Evolutionary conservation across 2,797 vertebrate genomes (phyloP).

Genomic region (Silurus aristotelis): DNA sequence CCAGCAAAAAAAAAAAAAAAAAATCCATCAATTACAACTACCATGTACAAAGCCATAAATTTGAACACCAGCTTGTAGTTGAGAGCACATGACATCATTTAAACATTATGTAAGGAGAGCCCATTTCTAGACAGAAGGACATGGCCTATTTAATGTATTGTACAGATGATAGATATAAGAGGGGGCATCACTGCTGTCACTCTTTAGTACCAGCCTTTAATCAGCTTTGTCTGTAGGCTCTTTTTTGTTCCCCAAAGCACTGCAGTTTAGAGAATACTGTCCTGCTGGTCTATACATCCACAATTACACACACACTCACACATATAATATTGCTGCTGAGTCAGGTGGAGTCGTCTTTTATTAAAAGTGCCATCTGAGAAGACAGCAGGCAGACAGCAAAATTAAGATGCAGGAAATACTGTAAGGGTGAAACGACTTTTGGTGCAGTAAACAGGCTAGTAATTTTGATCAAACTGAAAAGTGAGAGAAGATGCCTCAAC

Average conservation of each 20-base stretch:
- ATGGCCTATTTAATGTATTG: slow-evolving; percentile 49
- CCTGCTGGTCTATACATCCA: slow-evolving; percentile 10
- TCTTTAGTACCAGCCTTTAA: slow-evolving; percentile 46
- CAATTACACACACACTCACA: slow-evolving; percentile 14
- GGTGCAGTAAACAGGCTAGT: slow-evolving; percentile 19
- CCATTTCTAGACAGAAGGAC: slow-evolving; percentile 39
- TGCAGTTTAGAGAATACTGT: slow-evolving; percentile 24
- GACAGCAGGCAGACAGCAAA: slow-evolving; percentile 43
- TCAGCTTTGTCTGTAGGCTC: slow-evolving; percentile 31
- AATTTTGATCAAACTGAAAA: slow-evolving; percentile 6
- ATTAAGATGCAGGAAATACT: slow-evolving; percentile 32
- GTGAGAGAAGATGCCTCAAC: neutral
- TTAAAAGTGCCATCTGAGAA: slow-evolving; percentile 31
- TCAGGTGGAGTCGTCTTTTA: slow-evolving; percentile 32
- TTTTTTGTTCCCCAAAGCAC: neutral
- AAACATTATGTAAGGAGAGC: slow-evolving; percentile 28
- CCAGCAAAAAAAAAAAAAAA: neutral
- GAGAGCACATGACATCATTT: slow-evolving; percentile 36
- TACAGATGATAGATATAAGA: slow-evolving; percentile 51
- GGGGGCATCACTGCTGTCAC: slow-evolving; percentile 26
- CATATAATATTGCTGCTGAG: slow-evolving; percentile 12
- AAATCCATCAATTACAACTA: neutral
- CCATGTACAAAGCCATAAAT: slow-evolving; percentile 6
- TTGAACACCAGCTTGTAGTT: slow-evolving; percentile 22
- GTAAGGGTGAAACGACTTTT: slow-evolving; percentile 27